These are phyloP conservation scores for Phymorhynchus buccinoides DNA, from an alignment of 1,140 invertebrate species.

Conservation along the genomic window DNA sequence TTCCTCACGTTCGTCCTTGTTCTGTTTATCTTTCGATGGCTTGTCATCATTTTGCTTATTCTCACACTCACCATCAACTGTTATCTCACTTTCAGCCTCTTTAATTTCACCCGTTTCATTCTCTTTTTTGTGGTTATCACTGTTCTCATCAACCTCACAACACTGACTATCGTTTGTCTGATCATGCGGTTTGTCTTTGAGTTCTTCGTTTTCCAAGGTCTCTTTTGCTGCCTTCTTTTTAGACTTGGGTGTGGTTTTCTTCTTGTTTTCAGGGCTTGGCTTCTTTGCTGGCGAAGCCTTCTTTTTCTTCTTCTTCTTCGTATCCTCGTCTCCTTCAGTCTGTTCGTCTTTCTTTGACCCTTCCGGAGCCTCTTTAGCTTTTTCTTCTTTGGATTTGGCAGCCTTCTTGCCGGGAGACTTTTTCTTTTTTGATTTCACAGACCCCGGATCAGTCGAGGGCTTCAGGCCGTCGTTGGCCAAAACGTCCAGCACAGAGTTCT, in stretches of 20 bases:
- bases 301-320: slow-evolving; percentile 32
- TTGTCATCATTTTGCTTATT: slow-evolving; percentile 34
- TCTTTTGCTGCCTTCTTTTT: slow-evolving; percentile 44
- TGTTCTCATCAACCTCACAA: too few species aligned
- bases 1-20: slow-evolving; percentile 16
- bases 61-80: slow-evolving; percentile 20
- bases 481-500: slow-evolving; percentile 44
- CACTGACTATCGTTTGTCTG: background rate
- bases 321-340: slow-evolving; percentile 2
- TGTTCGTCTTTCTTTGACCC: slow-evolving; percentile 40
- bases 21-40: slow-evolving; percentile 30
- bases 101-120: slow-evolving; percentile 25
- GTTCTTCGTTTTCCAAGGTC: background rate
- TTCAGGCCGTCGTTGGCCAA: slow-evolving; percentile 32
- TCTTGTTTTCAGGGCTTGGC: slow-evolving; percentile 41
- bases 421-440: slow-evolving; percentile 43
- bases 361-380: slow-evolving; percentile 34
- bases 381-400: slow-evolving; percentile 24
- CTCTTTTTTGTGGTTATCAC: too few species aligned
- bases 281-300: slow-evolving; percentile 30
- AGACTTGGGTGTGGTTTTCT: slow-evolving; percentile 30
- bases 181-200: slow-evolving; percentile 10
- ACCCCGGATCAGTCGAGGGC: slow-evolving; percentile 19
- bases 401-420: slow-evolving; percentile 43
- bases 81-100: slow-evolving; percentile 31